Evolutionary conservation across 2,888 invertebrate genomes (phyloP), one percentile per base, ranked within the genome.

Genomic region (Agrotis ipsilon): DNA sequence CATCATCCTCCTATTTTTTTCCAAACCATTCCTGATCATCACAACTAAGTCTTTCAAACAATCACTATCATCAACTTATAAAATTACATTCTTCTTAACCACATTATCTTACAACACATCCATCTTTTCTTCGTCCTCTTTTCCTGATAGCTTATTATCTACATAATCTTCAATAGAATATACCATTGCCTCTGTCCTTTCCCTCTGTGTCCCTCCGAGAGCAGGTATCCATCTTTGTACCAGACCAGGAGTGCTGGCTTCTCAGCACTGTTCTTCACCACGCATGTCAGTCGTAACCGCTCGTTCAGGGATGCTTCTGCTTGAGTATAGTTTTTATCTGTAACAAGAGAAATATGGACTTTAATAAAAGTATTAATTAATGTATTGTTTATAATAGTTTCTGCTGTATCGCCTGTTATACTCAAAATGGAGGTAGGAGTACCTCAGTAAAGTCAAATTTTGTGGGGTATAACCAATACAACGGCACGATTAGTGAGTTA

Each of bases 211-310:
- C 80, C 84, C 39, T 92, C 92, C 13, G 96, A 61, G 4, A 88
- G 87, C 72, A 90, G 88, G 0, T 49, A 67, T 39, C 94, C 96
- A 73, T 96, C 94, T 57, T 94, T 94, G 82, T 89, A 94, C 96
- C 96, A 96, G 13, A 89, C 87, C 11, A 96, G 88, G 0, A 81
- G 61, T 9, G 89, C 89, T 16, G 32, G 45, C 14, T 87, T 81
- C 72, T 91, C 92, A 39, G 85, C 86, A 49, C 87, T 86, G 0
- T 88, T 81, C 66, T 89, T 92, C 54, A 91, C 72, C 0, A 92
- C 93, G 77, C 96, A 96, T 2, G 92, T 83, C n/a, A 96, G 84
- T 6, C 94, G 91, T 1, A 96, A 75, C 62, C 92, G 90, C 74
- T 96, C 96, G 68, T 94, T 94, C 0, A 90, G 81, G 1, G 89